Percentiles rank a stretch among this genome's conserved stretches.
phyloP scores from a whole-genome alignment of 1,140 invertebrate species.

The Lasioglossum baleicum region DNA sequence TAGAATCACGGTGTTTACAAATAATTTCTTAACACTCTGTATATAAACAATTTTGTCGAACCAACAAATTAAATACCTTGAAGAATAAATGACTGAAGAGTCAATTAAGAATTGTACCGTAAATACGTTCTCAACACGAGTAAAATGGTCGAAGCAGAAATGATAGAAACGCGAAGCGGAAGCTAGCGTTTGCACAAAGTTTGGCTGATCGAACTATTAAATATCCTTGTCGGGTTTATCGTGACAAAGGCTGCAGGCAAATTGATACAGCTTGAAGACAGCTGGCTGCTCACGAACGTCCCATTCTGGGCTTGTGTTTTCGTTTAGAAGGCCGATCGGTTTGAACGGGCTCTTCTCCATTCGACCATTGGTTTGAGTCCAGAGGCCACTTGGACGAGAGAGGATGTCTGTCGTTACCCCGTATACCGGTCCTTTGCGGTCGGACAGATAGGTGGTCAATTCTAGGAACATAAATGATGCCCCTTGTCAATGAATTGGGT shows the following conservation, averaged over 20 bases:
- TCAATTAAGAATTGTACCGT: no score
- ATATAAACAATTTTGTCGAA: no score
- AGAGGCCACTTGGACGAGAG: neutral
- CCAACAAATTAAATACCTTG: no score
- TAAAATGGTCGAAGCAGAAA: no score
- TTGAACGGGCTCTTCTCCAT: slow-evolving; percentile 6
- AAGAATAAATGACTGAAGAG: no score
- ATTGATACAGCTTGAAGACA: neutral
- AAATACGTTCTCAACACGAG: no score
- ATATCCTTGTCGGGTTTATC: neutral
- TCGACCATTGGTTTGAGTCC: neutral
- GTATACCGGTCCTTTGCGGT: neutral
- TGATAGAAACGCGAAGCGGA: no score
- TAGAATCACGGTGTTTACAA: no score
- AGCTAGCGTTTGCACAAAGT: no score
- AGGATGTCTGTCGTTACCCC: neutral
- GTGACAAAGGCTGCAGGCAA: neutral
- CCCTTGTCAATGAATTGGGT: neutral
- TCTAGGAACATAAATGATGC: slow-evolving; percentile 10
- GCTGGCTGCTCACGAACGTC: no score
- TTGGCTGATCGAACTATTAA: no score
- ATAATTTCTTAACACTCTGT: no score
- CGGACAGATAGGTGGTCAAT: neutral
- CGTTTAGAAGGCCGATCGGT: neutral
- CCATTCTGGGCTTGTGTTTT: neutral